A percentile compares a stretch with the other conserved stretches of the same genome.
Conservation (phyloP, 2,113 vertebrate genomes). For the Nothocercus julius region DNA sequence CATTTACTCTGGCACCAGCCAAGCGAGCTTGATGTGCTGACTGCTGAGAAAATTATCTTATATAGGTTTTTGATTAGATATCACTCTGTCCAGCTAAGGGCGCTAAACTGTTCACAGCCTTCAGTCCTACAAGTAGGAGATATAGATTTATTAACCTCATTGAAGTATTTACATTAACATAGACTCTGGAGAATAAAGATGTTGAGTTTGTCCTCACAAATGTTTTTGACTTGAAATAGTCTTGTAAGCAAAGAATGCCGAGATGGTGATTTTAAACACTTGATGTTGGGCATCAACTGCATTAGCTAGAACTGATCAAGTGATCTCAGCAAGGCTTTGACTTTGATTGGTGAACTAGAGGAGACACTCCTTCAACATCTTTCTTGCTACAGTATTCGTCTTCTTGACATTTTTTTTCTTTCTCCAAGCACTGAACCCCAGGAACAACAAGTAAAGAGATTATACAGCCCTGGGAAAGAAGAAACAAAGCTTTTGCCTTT, state of each 20-base stretch:
- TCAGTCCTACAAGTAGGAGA: not conserved
- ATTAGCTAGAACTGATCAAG: not conserved
- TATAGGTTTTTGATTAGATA: not conserved
- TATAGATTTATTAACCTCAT: not conserved
- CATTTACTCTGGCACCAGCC: not conserved
- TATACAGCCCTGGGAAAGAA: accelerated
- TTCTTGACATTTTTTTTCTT: not conserved
- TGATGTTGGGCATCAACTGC: not conserved
- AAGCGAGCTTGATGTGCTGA: not conserved
- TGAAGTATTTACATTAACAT: not conserved
- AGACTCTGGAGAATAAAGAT: not conserved
- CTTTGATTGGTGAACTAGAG: not conserved
- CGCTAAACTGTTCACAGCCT: not conserved
- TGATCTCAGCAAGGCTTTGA: not conserved
- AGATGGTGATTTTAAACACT: not conserved
- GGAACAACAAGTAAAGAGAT: not conserved
- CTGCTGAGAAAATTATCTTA: not conserved
- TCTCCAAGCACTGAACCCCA: not conserved
- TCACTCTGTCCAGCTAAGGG: not conserved
- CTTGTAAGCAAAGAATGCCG: not conserved
- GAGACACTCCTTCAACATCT: not conserved
- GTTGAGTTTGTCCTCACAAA: not conserved
- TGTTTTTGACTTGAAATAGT: not conserved
- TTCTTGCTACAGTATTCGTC: not conserved
- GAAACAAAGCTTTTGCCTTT: not conserved